Conservation (phyloP, 2,797 vertebrate genomes). For the Chloroceryle amazona region DNA sequence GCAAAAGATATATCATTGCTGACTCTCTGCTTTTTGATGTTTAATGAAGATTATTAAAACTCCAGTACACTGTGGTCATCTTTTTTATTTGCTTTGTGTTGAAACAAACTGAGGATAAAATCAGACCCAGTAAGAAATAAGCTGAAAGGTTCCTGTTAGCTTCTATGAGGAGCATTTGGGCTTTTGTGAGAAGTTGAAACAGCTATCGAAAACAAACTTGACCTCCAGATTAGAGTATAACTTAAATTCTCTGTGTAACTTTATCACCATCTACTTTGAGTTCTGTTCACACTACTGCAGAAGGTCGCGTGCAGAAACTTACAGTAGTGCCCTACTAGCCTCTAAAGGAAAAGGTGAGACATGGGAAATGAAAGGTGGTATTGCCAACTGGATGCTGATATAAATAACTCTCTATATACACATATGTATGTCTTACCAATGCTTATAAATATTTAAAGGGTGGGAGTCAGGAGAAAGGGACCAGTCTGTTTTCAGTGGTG, state of each 20-base stretch:
- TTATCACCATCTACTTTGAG: constrained; percentile 39
- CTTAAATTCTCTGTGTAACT: constrained; percentile 13
- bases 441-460: too few species aligned
- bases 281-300: neutral
- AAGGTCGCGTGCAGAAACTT: constrained; percentile 1
- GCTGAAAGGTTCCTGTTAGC: neutral
- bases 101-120: neutral
- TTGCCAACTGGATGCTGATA: neutral
- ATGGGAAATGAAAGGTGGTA: neutral
- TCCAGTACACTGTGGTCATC: neutral
- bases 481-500: too few species aligned
- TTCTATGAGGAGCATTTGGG: neutral
- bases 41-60: constrained; percentile 17
- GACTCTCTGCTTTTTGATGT: neutral
- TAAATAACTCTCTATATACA: neutral
- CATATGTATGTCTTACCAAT: too few species aligned
- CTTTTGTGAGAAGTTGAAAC: neutral
- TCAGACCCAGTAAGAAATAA: neutral
- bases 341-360: neutral
- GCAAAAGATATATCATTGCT: neutral
- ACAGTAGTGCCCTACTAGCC: neutral
- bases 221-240: constrained; percentile 5
- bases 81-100: neutral
- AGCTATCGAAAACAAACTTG: constrained; percentile 40
- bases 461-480: too few species aligned